Conservation (phyloP, 2,797 vertebrate species). For the Darevskia mixta region DNA sequence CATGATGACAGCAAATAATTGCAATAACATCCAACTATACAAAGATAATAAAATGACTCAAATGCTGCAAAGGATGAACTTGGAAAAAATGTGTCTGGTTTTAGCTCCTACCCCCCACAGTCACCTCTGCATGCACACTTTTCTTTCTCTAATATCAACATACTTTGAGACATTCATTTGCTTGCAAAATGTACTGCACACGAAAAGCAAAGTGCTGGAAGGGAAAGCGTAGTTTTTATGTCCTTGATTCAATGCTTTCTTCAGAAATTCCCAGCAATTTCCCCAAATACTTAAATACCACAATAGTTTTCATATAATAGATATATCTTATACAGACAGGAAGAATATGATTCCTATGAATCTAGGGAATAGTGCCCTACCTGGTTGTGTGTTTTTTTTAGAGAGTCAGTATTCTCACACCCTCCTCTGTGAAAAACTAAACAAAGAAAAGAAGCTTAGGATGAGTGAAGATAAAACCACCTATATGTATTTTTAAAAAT, state of each 20-base stretch:
- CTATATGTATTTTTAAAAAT: constrained; percentile 27
- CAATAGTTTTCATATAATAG: constrained; percentile 25
- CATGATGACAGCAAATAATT: not conserved
- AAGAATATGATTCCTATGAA: constrained; percentile 16
- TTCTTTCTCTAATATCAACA: not conserved
- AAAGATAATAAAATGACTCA: not conserved
- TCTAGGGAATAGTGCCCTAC: constrained; percentile 27
- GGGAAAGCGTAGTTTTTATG: not conserved
- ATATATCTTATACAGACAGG: constrained; percentile 29
- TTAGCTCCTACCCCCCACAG: not conserved
- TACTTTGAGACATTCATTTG: constrained; percentile 8
- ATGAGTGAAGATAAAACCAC: constrained; percentile 50
- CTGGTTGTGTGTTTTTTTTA: not conserved
- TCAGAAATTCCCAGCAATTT: constrained; percentile 13
- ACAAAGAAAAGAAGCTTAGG: constrained; percentile 54
- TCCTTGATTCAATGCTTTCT: constrained; percentile 32
- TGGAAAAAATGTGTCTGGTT: not conserved
- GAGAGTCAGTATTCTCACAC: constrained; percentile 26
- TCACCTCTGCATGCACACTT: not conserved
- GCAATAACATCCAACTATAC: no score
- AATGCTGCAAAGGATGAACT: not conserved
- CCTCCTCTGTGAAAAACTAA: constrained; percentile 21
- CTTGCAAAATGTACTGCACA: not conserved
- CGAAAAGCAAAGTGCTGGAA: not conserved
- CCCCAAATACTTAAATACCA: constrained; percentile 22